Conservation (phyloP, 2,113 vertebrate genomes). For the Vulpes lagopus region DNA sequence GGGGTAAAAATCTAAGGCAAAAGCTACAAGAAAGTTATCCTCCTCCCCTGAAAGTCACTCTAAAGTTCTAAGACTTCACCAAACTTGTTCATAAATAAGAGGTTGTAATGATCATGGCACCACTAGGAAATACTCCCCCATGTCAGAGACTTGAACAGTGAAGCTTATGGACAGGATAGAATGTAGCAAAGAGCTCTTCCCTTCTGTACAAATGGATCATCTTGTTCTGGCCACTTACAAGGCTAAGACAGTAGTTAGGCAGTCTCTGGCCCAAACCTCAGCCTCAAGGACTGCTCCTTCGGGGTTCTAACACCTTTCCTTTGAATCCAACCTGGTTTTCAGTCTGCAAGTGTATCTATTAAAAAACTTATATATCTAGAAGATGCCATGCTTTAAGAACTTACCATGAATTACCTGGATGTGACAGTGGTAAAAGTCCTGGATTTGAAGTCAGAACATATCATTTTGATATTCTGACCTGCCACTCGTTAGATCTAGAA, state of each 20-base stretch:
- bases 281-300: not conserved
- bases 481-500: not conserved
- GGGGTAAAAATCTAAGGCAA: not conserved
- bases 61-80: not conserved
- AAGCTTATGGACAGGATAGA: not conserved
- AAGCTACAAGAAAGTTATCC: not conserved
- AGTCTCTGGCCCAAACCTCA: not conserved
- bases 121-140: not conserved
- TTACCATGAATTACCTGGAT: not conserved
- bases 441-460: conserved; percentile 14
- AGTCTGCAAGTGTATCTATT: not conserved
- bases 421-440: not conserved
- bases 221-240: not conserved
- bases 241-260: not conserved
- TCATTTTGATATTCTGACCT: not conserved
- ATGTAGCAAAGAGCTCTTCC: not conserved
- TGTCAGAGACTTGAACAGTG: not conserved
- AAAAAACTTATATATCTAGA: not conserved
- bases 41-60: not conserved
- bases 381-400: not conserved
- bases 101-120: not conserved
- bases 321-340: not conserved
- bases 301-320: not conserved
- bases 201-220: not conserved
- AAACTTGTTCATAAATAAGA: not conserved